These are phyloP conservation scores for Triops cancriformis DNA, from an alignment of 1,140 invertebrate genomes.

Conservation along the genomic window DNA sequence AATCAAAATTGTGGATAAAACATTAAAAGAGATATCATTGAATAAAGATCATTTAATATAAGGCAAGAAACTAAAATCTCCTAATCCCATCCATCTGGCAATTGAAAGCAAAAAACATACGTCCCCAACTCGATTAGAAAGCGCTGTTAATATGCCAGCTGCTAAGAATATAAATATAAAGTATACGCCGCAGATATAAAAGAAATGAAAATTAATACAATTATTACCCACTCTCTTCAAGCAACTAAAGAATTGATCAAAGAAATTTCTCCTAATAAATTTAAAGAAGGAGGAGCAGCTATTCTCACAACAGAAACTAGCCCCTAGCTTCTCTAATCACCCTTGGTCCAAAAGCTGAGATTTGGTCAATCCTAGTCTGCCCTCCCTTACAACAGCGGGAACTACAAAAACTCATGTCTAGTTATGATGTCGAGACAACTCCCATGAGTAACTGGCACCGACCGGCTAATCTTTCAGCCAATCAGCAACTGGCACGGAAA, in stretches of 20 bases:
- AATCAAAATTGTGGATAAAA: constrained; percentile 44
- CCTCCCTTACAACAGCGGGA: too few species aligned
- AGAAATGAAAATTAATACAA: constrained; percentile 43
- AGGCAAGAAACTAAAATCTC: constrained; percentile 40
- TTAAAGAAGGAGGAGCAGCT: constrained; percentile 36
- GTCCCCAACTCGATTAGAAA: constrained; percentile 55
- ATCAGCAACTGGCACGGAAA: too few species aligned
- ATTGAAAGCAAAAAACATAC: constrained; percentile 48
- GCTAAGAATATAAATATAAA: constrained; percentile 37
- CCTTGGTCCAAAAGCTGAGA: too few species aligned
- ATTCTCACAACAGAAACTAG: constrained; percentile 46
- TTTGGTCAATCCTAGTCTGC: too few species aligned
- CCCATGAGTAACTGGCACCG: too few species aligned
- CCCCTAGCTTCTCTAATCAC: too few species aligned
- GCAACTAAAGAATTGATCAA: constrained; percentile 48
- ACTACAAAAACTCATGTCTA: too few species aligned
- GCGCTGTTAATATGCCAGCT: constrained; percentile 52
- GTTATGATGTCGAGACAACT: too few species aligned
- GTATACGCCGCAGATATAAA: constrained; percentile 35
- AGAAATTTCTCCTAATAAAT: constrained; percentile 46
- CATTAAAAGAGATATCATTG: background rate
- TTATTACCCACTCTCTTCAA: constrained; percentile 38
- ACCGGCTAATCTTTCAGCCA: too few species aligned
- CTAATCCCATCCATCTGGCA: constrained; percentile 36
- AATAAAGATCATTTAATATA: constrained; percentile 43